phyloP scores from a whole-genome alignment of 2,113 vertebrate genomes.

The Austrofundulus limnaeus region DNA sequence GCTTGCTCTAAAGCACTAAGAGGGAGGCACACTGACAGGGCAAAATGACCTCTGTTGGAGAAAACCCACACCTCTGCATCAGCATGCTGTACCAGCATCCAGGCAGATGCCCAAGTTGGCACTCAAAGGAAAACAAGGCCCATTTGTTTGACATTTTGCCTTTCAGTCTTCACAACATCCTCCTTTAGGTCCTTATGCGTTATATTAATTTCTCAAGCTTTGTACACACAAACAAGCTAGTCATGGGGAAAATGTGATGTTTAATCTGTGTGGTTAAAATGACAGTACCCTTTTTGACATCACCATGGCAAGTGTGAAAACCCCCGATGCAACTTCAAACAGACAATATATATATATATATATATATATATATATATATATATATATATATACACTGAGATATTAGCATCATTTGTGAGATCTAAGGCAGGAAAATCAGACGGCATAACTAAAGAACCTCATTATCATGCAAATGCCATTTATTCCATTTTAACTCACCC shows the following conservation, averaged over 20 bases:
- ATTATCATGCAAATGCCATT: slow-evolving; percentile 78
- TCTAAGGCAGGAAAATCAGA: slow-evolving; percentile 68
- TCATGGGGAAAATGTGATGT: slow-evolving; percentile 10
- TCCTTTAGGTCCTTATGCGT: slow-evolving; percentile 42
- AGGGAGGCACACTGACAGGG: slow-evolving; percentile 68
- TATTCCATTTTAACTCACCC: slow-evolving; percentile 76
- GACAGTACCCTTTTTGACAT: slow-evolving; percentile 27
- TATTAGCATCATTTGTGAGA: slow-evolving; percentile 62
- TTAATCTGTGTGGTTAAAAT: slow-evolving; percentile 34
- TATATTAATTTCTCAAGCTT: slow-evolving; percentile 25
- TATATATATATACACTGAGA: slow-evolving; percentile 59
- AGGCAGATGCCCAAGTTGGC: slow-evolving; percentile 65
- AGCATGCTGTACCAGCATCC: slow-evolving; percentile 58
- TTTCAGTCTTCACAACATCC: slow-evolving; percentile 42
- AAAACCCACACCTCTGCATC: slow-evolving; percentile 62
- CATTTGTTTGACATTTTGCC: slow-evolving; percentile 61
- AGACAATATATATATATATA: slow-evolving; percentile 66
- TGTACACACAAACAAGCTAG: slow-evolving; percentile 22
- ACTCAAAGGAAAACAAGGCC: slow-evolving; percentile 66
- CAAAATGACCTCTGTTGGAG: slow-evolving; percentile 67
- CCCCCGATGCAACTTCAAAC: slow-evolving; percentile 66
- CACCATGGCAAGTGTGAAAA: slow-evolving; percentile 42
- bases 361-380: slow-evolving; percentile 17
- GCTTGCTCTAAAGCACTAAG: slow-evolving; percentile 65
- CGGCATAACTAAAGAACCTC: slow-evolving; percentile 72